Evolutionary conservation across 1,140 invertebrate genomes (phyloP).

Genomic region (Pseudomyrmex pallidus): DNA sequence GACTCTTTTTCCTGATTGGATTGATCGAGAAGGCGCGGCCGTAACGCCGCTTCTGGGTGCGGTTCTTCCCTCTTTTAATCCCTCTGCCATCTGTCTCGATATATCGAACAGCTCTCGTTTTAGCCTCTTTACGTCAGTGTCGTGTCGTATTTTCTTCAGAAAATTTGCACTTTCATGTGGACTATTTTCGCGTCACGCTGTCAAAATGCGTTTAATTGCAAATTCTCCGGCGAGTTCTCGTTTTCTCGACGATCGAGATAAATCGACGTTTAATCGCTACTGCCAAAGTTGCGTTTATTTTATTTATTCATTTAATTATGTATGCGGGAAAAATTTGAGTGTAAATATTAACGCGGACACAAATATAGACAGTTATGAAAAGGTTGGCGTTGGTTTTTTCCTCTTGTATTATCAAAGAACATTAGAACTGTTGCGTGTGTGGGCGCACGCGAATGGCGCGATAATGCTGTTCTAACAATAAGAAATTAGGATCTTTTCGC

Average conservation of each 20-base stretch:
- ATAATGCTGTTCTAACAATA: neutral
- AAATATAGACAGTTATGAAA: neutral
- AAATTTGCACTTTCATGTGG: neutral
- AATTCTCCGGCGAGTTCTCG: neutral
- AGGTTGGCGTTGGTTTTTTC: neutral
- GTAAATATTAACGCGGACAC: too few relatives aligned
- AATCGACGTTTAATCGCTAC: too few relatives aligned
- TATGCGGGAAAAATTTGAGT: too few relatives aligned
- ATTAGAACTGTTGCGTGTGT: neutral
- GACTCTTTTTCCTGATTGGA: slow-evolving; percentile 51
- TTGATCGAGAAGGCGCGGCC: slow-evolving; percentile 52
- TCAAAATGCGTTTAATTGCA: neutral
- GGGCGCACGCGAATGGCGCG: too few relatives aligned
- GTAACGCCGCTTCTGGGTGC: slow-evolving; percentile 26
- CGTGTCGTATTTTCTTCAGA: neutral
- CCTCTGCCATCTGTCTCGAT: slow-evolving; percentile 34
- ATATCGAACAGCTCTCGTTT: slow-evolving; percentile 13
- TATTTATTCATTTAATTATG: too few relatives aligned
- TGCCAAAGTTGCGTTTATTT: too few relatives aligned
- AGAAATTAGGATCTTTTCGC: neutral
- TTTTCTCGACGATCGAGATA: too few relatives aligned
- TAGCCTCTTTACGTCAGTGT: neutral
- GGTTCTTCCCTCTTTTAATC: slow-evolving; percentile 36
- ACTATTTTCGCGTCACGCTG: neutral
- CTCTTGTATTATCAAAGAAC: neutral